Conservation (phyloP, 2,797 vertebrate genomes). For the Brachyrhaphis roseni region DNA sequence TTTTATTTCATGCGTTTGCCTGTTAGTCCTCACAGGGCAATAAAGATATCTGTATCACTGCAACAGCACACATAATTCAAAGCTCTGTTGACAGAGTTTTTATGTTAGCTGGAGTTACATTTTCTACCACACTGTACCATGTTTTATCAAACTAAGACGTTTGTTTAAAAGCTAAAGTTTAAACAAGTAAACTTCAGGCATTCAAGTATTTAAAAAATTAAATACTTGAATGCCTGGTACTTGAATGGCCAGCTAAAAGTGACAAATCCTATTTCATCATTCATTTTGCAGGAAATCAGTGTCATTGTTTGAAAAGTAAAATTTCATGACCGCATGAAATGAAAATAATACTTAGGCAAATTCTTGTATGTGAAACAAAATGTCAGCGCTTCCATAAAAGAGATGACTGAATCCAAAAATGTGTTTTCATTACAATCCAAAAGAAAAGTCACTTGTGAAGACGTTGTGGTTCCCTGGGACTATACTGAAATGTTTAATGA, state of each 20-base stretch:
- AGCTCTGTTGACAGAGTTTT: background rate
- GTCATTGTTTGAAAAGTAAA: background rate
- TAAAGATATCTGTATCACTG: conserved; percentile 14
- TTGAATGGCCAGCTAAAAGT: background rate
- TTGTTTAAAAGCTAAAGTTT: background rate
- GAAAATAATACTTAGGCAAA: background rate
- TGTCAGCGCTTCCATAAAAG: background rate
- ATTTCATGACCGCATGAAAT: background rate
- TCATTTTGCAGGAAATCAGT: background rate
- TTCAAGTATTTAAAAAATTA: background rate
- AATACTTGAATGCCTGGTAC: background rate
- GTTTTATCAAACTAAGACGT: background rate
- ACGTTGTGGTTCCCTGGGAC: background rate
- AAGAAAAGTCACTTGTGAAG: background rate
- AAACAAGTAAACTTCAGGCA: no score
- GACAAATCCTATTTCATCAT: background rate
- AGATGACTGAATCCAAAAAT: background rate
- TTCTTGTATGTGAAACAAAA: background rate
- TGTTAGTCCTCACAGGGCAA: conserved; percentile 16
- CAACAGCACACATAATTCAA: background rate
- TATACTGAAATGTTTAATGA: background rate
- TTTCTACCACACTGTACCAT: background rate
- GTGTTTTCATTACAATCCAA: background rate
- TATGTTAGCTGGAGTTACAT: background rate
- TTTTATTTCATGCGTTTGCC: conserved; percentile 13